Base-by-base conservation (phyloP, 2,113 vertebrate species). In the Potamarius usumacintae region DNA sequence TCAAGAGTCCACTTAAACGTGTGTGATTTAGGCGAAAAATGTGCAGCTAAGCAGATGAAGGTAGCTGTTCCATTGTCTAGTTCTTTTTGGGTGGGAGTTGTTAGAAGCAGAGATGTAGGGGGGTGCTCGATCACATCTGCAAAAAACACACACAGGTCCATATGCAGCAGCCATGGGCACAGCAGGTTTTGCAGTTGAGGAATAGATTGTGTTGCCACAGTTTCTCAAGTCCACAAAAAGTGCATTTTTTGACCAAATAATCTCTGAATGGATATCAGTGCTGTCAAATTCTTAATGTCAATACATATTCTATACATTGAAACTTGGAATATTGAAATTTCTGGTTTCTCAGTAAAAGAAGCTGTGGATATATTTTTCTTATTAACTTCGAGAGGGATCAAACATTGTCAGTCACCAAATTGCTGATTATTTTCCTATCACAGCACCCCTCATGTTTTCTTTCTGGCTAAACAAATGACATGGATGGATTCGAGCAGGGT, bases 61-160 rank as follows among this genome's bases (percentile, higher is more conserved):
- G 88, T 87, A 83, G 65, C 87, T 1, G 88, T 85, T 2, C 0
- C 6, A 0, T 52, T 86, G 1, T 65, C 48, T 83, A 83, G 5
- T 0, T 52, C 92, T 25, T 48, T 85, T 8, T 65, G 14, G 57
- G 84, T 14, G 48, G 86, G 90, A 62, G 50, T 42, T 25, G 84
- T 87, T 85, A 92, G 60, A 76, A 52, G 90, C 79, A 95, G 0
- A 88, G 76, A 67, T 82, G 94, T 91, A 42, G 0, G 0, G 5
- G 5, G 42, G 42, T 42, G 0, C 77, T 12, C 62, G 82, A 3
- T 0, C n/a, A 5, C 1, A 0, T 0, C 94, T 94, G 92, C 87
- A 95, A 94, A 90, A 94, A 91, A 94, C 80, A 93, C 63, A 94
- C 77, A 93, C 78, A 93, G 88, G 92, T 92, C 91, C 91, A 27